A percentile compares a stretch with the other conserved stretches of the same genome.
These are phyloP conservation scores for Noctua janthe DNA, from an alignment of 2,888 invertebrate species.

Conservation along the genomic window DNA sequence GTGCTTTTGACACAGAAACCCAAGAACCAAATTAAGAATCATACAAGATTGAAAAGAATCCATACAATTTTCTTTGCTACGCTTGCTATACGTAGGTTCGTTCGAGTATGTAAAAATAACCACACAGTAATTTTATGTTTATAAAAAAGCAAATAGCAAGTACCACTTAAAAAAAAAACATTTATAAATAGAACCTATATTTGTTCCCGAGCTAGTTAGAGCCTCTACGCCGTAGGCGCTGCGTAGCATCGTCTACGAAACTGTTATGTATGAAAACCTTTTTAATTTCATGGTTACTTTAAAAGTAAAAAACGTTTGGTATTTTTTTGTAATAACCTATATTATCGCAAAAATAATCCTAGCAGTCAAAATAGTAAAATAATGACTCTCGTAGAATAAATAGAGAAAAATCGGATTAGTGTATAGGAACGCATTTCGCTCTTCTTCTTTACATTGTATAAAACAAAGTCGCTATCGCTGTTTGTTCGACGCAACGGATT, in stretches of 20 bases:
- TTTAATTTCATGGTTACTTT: neutral
- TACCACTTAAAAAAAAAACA: neutral
- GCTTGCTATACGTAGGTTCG: neutral
- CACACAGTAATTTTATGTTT: neutral
- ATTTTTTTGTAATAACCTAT: neutral
- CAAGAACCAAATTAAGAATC: neutral
- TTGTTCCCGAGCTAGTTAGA: slow-evolving; percentile 7
- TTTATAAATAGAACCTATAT: neutral
- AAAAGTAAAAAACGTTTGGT: neutral
- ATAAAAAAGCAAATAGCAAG: neutral
- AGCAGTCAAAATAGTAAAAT: neutral
- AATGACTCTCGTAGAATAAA: neutral
- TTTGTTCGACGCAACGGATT: too few relatives aligned
- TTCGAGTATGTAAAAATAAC: neutral
- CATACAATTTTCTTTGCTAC: neutral
- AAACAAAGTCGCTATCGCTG: too few relatives aligned
- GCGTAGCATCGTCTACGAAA: slow-evolving; percentile 45
- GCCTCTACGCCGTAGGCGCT: slow-evolving; percentile 53
- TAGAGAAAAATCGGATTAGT: neutral
- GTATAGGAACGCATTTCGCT: neutral
- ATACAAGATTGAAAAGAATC: slow-evolving; percentile 3
- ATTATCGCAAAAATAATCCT: neutral
- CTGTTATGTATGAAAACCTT: neutral
- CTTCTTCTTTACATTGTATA: too few relatives aligned
- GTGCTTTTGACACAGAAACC: slow-evolving; percentile 10